Evolutionary conservation across 1,140 invertebrate species (phyloP), one percentile per base, ranked within the genome.

Genomic region (Lamellibrachia luymesi): DNA sequence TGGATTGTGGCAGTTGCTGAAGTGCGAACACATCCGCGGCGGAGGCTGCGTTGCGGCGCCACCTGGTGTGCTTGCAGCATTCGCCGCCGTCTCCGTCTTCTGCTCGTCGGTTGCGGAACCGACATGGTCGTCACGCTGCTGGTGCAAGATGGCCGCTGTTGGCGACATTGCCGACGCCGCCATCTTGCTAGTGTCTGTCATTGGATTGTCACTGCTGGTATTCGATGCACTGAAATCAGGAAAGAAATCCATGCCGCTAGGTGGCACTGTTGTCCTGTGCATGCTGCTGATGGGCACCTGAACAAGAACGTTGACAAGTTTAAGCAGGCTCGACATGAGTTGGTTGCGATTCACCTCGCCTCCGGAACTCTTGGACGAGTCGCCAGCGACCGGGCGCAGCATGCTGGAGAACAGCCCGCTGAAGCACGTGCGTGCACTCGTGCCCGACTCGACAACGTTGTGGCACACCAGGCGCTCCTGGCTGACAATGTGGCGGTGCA

Each of bases 321-420:
- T 97, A 7, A 98, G 96, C 38, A 98, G 96, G 94, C 97, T 97
- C 94, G 98, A 97, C 56, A 98, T 97, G 22, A 98, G 96, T 80
- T 97, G 96, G 94, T 98, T 97, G 96, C 97, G 97, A 2, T 97
- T 97, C 52, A 97, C 97, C 13, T 96, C 95, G 38, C 95, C 95
- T 22, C 93, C 93, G 96, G 96, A 93, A 96, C 96, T 95, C 97
- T 97, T 96, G 97, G 97, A 94, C 96, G 97, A 38, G 38, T 92
- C 90, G 64, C 64, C 64, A 8, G 38, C 64, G 96, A 96, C 95
- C 97, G 97, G 64, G 0, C 97, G 97, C 49, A 98, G 95, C 8
- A 98, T 97, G 93, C 97, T 97, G 1, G 97, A 97, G 96, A 97
- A 98, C 49, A 96, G 95, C 93, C 97, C 97, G 94, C 97, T 97